These are phyloP conservation scores for Peucedramus taeniatus DNA, from an alignment of 2,113 vertebrate genomes.

Conservation along the genomic window DNA sequence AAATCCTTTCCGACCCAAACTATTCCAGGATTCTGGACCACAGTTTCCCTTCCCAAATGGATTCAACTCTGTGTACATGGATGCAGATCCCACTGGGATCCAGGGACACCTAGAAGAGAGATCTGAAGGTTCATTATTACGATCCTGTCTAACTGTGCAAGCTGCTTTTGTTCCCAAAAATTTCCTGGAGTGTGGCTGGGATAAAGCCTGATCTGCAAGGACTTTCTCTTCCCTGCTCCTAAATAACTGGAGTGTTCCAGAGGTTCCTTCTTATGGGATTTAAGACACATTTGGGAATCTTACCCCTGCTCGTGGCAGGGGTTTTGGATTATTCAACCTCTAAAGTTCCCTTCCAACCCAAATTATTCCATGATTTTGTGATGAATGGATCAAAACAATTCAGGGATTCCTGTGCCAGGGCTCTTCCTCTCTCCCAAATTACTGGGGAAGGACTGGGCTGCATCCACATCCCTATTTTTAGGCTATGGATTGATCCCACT, in stretches of 20 bases:
- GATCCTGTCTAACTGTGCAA: fast-evolving
- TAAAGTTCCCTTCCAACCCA: background rate
- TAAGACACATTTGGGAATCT: background rate
- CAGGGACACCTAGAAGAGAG: background rate
- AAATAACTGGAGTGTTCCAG: background rate
- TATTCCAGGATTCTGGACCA: background rate
- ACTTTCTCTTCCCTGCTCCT: background rate
- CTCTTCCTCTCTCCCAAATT: background rate
- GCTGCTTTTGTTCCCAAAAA: background rate
- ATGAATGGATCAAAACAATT: background rate
- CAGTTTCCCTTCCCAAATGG: background rate
- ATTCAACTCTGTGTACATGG: background rate
- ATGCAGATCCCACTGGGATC: background rate
- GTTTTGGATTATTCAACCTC: background rate
- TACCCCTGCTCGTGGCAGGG: no score
- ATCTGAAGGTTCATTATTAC: background rate
- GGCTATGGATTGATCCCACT: background rate
- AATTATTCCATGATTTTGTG: background rate
- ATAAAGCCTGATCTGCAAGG: background rate
- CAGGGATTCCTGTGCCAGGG: background rate
- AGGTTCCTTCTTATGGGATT: background rate
- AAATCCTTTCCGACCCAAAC: background rate
- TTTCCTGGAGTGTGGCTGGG: background rate
- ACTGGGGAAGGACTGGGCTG: background rate
- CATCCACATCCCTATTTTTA: background rate